Base-by-base conservation (phyloP, 2,113 vertebrate genomes). In the Rhodinocichla rosea region DNA sequence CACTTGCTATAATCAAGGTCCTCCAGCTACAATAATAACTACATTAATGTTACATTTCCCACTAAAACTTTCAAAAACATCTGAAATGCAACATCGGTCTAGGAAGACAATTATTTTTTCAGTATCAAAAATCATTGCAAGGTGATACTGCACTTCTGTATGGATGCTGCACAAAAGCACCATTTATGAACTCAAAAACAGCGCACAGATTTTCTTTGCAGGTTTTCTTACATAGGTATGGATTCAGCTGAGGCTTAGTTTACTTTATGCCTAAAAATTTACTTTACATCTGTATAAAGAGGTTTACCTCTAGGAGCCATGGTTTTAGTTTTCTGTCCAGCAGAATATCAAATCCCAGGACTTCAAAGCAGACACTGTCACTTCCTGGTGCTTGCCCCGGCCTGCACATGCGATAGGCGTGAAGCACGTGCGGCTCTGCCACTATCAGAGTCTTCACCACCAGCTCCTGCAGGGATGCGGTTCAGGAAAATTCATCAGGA, bases 391-490 rank as follows among this genome's bases (percentile, higher is more conserved):
- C 98, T 73, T 99, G 99, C 7, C 99, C 99, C 1, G 99, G 99
- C 96, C 99, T 98, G 96, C 99, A 99, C 99, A 99, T 99, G 75
- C 99, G 99, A 90, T 99, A 99, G 1, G 99, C 99, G 13, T 99
- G 99, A 52, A 99, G 98, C 71, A 99, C 99, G 1, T 99, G 99
- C 3, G 99, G 99, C 83, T 99, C 99, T 28, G 99, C 99, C 75
- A 99, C 99, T 49, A 99, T 99, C 89, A 99, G 96, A 12, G 99
- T 99, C 97, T 99, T 99, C 73, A 99, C 99, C 90, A 99, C 99
- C 97, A 99, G 97, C 79, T 99, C 99, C 99, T 99, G 94, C 14
- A 35, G 75, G 63, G 55, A 94, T 85, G 22, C 68, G 67, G 62
- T 56, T 26, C 62, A 96, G 74, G 90, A 91, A 88, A 87, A 40